phyloP scores from a whole-genome alignment of 35 echinoderm and acorn worm species.

The Stichopus chloronotus region DNA sequence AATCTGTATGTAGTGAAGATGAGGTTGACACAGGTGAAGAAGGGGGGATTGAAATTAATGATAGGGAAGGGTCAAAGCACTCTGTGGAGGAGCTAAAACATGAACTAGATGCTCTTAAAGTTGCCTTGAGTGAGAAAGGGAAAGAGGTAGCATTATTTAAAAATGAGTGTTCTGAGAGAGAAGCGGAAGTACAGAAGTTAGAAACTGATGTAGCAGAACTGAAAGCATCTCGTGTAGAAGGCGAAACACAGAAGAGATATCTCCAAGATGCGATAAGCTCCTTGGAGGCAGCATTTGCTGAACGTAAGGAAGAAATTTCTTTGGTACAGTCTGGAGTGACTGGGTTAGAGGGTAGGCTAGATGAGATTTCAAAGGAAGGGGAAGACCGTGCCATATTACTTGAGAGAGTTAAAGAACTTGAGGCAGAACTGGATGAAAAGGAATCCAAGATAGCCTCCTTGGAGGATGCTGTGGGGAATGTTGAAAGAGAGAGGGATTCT shows the following conservation, averaged over 20 bases:
- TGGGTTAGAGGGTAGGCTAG: conserved; percentile 13
- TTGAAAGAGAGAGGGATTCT: conserved; percentile 10
- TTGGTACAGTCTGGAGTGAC: neutral
- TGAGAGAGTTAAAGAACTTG: neutral
- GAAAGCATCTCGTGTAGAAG: neutral
- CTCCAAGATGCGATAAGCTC: neutral
- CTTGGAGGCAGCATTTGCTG: conserved; percentile 13
- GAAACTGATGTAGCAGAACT: neutral
- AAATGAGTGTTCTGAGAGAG: neutral
- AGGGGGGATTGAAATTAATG: neutral
- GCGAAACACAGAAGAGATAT: neutral
- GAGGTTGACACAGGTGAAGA: neutral
- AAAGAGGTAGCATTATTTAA: neutral
- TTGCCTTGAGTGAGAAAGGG: neutral
- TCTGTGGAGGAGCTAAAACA: neutral
- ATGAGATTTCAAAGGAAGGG: neutral
- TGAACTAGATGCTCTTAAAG: neutral
- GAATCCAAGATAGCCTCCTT: neutral
- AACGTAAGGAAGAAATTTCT: neutral
- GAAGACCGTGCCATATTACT: conserved; percentile 2
- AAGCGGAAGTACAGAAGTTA: conserved; percentile 1
- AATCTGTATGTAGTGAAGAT: neutral
- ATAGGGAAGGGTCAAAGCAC: neutral
- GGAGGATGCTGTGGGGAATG: conserved; percentile 2
- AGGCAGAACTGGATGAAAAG: neutral